Base-by-base conservation (phyloP, 2,113 vertebrate genomes). In the Rousettus leschenaultii region DNA sequence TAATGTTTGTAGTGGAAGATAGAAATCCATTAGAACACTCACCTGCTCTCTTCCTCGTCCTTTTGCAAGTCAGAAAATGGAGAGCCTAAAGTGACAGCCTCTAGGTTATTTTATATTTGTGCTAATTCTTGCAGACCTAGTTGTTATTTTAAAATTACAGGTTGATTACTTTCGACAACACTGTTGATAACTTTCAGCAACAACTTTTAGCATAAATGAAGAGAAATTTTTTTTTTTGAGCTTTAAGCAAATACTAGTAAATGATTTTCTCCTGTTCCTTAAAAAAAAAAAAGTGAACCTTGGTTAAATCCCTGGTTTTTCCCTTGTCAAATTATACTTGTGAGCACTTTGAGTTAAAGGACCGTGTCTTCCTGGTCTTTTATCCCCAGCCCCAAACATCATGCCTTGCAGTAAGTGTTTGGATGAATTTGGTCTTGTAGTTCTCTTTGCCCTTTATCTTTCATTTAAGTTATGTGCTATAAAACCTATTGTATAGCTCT, bases 61-160 rank as follows among this genome's bases (percentile, higher is more conserved):
- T 68, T 55, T 77, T 89, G 48, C 33, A 85, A 73, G 61, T 82
- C 5, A 61, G 38, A 59, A 86, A 66, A 78, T n/a, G 21, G 43
- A 78, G 19, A 43, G 48, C 19, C 66, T 92, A 30, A 55, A 61
- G 30, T 83, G 30, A 65, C 26, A 80, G 6, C 33, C 40, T 68
- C 66, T 35, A 57, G 53, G 10, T 89, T 88, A 80, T 89, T 93
- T 70, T 43, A 79, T 79, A 35, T 86, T 86, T 82, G 26, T 71
- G 45, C 35, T 91, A 75, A 80, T 87, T 95, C 85, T 86, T 96
- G 21, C 12, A 86, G 53, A 82, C 48, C 10, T 21, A 53, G 1
- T 82, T 89, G 79, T 85, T 53, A 73, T 35, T 91, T 95, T 95
- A 48, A 93, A 74, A 83, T 94, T 51, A 35, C 2, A 94, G 19